Percentiles rank a stretch among this genome's conserved stretches.
These are phyloP conservation scores for Subacronicta megacephala DNA, from an alignment of 2,888 invertebrate species.

Conservation along the genomic window DNA sequence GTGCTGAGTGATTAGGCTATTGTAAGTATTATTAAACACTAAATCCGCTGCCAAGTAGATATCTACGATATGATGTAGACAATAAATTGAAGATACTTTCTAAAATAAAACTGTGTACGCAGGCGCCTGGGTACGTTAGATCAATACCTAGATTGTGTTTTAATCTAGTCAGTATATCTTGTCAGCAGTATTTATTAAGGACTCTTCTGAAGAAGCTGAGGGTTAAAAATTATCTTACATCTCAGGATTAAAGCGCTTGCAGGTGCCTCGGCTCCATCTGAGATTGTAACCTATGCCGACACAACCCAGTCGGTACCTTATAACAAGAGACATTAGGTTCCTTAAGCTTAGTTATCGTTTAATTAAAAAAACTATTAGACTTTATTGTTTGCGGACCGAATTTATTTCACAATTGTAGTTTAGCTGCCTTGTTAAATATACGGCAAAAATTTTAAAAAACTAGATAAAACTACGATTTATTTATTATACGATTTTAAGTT, in stretches of 20 bases:
- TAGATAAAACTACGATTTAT: neutral
- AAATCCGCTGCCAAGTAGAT: slow-evolving; percentile 34
- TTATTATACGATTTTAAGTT: no score
- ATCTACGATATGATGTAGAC: slow-evolving; percentile 32
- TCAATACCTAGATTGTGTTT: slow-evolving; percentile 59
- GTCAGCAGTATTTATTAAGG: slow-evolving; percentile 68
- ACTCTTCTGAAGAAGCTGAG: slow-evolving; percentile 62
- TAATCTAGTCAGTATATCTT: slow-evolving; percentile 66
- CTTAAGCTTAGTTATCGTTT: slow-evolving; percentile 44
- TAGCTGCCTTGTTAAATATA: slow-evolving; percentile 29
- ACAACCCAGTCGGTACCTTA: slow-evolving; percentile 56
- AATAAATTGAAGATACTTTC: slow-evolving; percentile 59
- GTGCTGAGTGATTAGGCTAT: slow-evolving; percentile 45
- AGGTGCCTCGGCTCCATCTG: slow-evolving; percentile 72
- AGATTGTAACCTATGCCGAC: slow-evolving; percentile 54
- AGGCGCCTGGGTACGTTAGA: slow-evolving; percentile 50
- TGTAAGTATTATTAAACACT: slow-evolving; percentile 30
- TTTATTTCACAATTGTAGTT: slow-evolving; percentile 78
- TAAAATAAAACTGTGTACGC: slow-evolving; percentile 59
- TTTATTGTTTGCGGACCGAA: slow-evolving; percentile 75
- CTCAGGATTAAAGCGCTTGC: slow-evolving; percentile 71
- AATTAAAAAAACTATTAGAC: slow-evolving; percentile 72
- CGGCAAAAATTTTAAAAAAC: slow-evolving; percentile 23
- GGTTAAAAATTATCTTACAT: slow-evolving; percentile 77
- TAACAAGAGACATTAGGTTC: slow-evolving; percentile 44